Evolutionary conservation across 2,797 vertebrate genomes (phyloP), one percentile per base, ranked within the genome.

Genomic region (Hoplostethus mediterraneus): DNA sequence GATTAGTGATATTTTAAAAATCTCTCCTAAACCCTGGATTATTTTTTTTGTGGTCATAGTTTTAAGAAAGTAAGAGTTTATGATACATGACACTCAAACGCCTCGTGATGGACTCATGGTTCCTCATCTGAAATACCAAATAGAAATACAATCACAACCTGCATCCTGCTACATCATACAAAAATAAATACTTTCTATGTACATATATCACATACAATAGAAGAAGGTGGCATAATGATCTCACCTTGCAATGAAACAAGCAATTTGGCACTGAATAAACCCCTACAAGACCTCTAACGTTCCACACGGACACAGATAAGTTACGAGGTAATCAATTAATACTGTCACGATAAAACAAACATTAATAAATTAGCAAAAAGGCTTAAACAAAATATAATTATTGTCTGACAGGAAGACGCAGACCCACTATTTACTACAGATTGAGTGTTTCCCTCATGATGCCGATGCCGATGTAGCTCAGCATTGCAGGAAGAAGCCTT

Each of bases 181-280:
- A 93, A 94, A 95, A 95, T 94, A 95, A 95, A 94, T 94, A 93
- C 54, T 87, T 87, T 92, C 11, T 59, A 60, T 82, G 61, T 74
- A 82, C 76, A 82, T 45, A 61, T 58, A 48, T 71, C 48, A 51
- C 47, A 52, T 38, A 70, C 21, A 53, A 30, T 9, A 53, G 30
- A 53, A 53, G 2, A 4, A 12, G 11, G 14, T 13, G 33, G 6
- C 31, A 33, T 2, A 4, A 33, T 33, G 33, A 33, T 33, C 33
- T 33, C 33, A 33, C 33, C 4, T 5, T 33, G 6, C 33, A 14
- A 3, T 44, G 13, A 44, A 44, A 44, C 12, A 44, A 44, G 12
- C 38, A 25, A 52, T 6, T 17, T 25, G 49, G 21, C 49, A 52
- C 17, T 25, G 9, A 25, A 51, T 2, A 51, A 21, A 51, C 1